These are phyloP conservation scores for Laspeyria flexula DNA, from an alignment of 2,888 invertebrate genomes.

Conservation along the genomic window DNA sequence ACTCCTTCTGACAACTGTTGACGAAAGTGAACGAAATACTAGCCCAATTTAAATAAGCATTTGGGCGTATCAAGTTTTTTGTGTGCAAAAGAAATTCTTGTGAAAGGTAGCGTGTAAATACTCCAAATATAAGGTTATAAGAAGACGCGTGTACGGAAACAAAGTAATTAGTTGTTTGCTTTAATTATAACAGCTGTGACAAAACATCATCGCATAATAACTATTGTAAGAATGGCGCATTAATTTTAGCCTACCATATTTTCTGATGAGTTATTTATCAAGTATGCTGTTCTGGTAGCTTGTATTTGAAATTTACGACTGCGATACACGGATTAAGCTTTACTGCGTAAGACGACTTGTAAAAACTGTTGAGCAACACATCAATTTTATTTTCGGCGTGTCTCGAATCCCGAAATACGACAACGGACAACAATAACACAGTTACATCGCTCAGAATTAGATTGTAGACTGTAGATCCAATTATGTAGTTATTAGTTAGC, in stretches of 20 bases:
- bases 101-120: slow-evolving; percentile 12
- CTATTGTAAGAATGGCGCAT: neutral
- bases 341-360: slow-evolving; percentile 1
- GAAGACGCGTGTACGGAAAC: slow-evolving; percentile 2
- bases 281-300: neutral
- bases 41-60: slow-evolving; percentile 29
- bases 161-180: neutral
- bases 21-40: slow-evolving; percentile 27
- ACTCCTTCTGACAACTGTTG: slow-evolving; percentile 6
- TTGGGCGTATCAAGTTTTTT: slow-evolving; percentile 17
- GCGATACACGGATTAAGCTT: neutral
- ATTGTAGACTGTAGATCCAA: slow-evolving; percentile 48
- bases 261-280: neutral
- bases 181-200: neutral
- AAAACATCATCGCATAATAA: neutral
- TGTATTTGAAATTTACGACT: neutral
- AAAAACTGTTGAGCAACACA: slow-evolving; percentile 22
- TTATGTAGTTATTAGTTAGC: slow-evolving; percentile 45
- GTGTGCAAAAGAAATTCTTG: slow-evolving; percentile 20
- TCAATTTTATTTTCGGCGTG: slow-evolving; percentile 32
- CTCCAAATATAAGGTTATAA: slow-evolving; percentile 13
- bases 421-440: slow-evolving; percentile 26
- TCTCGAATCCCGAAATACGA: slow-evolving; percentile 36
- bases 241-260: neutral
- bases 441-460: slow-evolving; percentile 39